Evolutionary conservation across 2,797 vertebrate genomes (phyloP).

Genomic region (Masticophis lateralis): DNA sequence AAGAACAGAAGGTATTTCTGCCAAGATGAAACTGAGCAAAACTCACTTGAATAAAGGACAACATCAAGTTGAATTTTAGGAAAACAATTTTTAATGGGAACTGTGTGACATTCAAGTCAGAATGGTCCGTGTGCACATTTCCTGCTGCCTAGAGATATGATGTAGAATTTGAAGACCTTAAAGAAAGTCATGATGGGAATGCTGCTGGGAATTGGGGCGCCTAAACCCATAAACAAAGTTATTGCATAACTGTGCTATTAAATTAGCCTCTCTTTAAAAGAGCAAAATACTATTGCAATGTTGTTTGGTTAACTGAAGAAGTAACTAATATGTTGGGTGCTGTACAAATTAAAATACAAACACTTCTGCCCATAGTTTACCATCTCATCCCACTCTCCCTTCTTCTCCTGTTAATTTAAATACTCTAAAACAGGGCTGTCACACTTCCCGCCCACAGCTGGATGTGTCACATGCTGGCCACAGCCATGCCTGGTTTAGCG

Average conservation of each 20-base stretch:
- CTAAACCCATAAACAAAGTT: background rate
- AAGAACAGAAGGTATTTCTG: conserved; percentile 15
- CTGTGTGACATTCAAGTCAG: conserved; percentile 24
- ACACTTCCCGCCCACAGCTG: no score
- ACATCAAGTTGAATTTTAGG: conserved; percentile 26
- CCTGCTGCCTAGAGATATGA: conserved; percentile 33
- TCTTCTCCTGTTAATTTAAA: background rate
- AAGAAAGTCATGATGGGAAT: conserved; percentile 41
- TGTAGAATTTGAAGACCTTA: conserved; percentile 28
- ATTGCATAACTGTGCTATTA: background rate
- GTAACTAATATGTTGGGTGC: background rate
- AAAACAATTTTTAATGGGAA: conserved; percentile 28
- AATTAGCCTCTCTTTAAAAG: background rate
- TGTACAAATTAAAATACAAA: background rate
- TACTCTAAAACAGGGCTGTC: no score
- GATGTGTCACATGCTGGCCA: no score
- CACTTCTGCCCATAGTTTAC: background rate
- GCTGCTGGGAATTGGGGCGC: background rate
- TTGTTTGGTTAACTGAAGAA: background rate
- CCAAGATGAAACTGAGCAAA: conserved; percentile 7
- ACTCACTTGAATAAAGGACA: conserved; percentile 5
- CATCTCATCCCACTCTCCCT: background rate
- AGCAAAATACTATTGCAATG: background rate
- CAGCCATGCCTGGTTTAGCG: no score
- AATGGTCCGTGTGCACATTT: conserved; percentile 22